Conservation (phyloP, 2,797 vertebrate species). For the Sebastes ruberrimus region DNA sequence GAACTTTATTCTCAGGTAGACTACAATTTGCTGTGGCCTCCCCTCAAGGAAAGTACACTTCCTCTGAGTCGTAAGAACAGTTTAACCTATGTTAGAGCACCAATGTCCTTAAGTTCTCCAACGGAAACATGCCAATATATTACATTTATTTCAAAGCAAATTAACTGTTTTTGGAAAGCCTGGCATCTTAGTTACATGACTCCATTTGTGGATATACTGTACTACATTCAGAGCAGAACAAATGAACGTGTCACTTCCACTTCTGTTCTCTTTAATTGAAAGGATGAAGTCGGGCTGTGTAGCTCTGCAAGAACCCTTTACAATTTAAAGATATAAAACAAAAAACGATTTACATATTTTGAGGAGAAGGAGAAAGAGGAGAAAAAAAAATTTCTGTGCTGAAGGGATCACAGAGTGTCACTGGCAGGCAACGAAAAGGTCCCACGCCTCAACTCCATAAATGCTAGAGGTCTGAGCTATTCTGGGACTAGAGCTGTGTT, state of each 20-base stretch:
- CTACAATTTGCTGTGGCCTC: neutral
- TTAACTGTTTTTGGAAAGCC: neutral
- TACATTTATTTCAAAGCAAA: neutral
- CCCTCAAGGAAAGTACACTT: neutral
- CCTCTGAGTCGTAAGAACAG: conserved; percentile 4
- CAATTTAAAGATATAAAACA: neutral
- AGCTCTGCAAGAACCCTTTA: neutral
- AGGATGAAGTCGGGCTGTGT: conserved; percentile 9
- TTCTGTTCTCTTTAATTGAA: conserved; percentile 11
- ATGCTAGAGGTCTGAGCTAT: conserved; percentile 30
- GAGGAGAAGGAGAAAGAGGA: neutral
- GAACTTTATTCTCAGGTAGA: conserved; percentile 56
- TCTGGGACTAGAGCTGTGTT: conserved; percentile 26
- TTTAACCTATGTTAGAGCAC: conserved; percentile 14
- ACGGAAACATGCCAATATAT: neutral
- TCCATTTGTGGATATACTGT: neutral
- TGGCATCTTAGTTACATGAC: neutral
- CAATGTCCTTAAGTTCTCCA: neutral
- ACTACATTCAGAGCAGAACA: conserved; percentile 8
- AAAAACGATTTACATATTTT: neutral
- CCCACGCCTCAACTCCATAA: conserved; percentile 17
- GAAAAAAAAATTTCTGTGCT: neutral
- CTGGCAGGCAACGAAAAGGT: conserved; percentile 16
- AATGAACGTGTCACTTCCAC: conserved; percentile 30
- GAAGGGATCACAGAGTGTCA: conserved; percentile 21